Conservation (phyloP, 64 coral and sea anemone genomes). For the Astreopora myriophthalma region DNA sequence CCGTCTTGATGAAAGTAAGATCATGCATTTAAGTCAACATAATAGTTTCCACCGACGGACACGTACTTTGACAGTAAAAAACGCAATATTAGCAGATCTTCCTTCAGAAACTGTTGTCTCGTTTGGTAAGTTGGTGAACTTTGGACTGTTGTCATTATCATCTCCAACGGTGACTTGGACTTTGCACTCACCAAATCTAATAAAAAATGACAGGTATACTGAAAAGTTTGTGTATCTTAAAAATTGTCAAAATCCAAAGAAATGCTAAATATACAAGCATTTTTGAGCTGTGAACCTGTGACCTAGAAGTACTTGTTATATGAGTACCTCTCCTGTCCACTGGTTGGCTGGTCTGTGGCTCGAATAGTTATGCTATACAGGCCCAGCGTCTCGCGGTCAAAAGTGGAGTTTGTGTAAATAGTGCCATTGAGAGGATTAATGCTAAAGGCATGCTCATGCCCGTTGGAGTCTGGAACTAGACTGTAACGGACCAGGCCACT, state of each 20-base stretch:
- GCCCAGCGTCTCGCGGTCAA: slow-evolving; percentile 72
- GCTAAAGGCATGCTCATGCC: slow-evolving; percentile 65
- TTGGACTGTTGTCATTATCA: slow-evolving; percentile 84
- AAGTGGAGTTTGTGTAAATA: slow-evolving; percentile 61
- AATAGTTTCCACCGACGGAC: not conserved
- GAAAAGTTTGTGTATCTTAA: too few relatives aligned
- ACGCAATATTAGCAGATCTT: slow-evolving; percentile 34
- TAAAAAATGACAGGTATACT: not conserved
- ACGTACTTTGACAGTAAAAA: slow-evolving; percentile 75
- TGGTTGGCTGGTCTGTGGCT: slow-evolving; percentile 78
- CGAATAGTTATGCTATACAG: slow-evolving; percentile 60
- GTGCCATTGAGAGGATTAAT: slow-evolving; percentile 74
- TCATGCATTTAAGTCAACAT: too few relatives aligned
- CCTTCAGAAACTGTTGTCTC: slow-evolving; percentile 68
- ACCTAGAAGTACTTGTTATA: not conserved
- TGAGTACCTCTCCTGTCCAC: slow-evolving; percentile 77
- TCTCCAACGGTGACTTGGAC: slow-evolving; percentile 58
- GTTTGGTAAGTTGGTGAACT: slow-evolving; percentile 78
- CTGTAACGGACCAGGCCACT: slow-evolving; percentile 72
- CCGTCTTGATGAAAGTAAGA: too few relatives aligned
- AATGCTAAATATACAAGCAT: too few relatives aligned
- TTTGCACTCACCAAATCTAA: slow-evolving; percentile 49
- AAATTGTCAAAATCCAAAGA: too few relatives aligned
- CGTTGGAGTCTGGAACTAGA: slow-evolving; percentile 74
- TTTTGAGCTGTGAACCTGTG: too few relatives aligned